Conservation (phyloP, 1,140 invertebrate species). For the Brachionus asplanchnoidis region DNA sequence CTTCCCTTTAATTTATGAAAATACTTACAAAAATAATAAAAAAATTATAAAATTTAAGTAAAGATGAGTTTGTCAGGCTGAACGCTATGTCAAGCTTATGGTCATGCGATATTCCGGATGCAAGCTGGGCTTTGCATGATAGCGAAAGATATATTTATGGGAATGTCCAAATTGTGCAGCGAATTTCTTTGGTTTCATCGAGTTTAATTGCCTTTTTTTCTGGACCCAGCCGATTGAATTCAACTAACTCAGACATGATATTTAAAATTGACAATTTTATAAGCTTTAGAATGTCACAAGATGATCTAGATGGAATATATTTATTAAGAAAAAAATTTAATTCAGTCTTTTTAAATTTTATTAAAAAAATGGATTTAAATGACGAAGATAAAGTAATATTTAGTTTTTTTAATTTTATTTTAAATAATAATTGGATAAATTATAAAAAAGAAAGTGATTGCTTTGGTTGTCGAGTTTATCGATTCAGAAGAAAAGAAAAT, state of each 20-base stretch:
- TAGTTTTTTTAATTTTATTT: neutral
- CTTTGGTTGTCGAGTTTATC: neutral
- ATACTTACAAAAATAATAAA: neutral
- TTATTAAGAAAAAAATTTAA: neutral
- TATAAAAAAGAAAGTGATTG: neutral
- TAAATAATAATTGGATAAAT: neutral
- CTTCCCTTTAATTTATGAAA: too few species aligned
- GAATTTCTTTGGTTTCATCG: neutral
- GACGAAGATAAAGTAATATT: neutral
- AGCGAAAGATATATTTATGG: neutral
- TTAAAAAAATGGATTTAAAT: neutral
- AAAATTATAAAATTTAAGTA: neutral
- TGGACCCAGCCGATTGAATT: neutral
- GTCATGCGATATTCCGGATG: neutral
- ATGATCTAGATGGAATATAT: neutral
- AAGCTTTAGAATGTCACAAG: neutral
- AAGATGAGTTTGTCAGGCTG: neutral
- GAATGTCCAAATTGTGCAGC: neutral
- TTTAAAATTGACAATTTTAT: conserved; percentile 10
- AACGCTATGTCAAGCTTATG: neutral
- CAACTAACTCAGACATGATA: neutral
- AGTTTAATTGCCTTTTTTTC: neutral
- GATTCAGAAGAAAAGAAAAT: neutral
- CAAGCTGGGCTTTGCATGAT: neutral
- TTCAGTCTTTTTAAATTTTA: neutral